A percentile compares a stretch with the other conserved stretches of the same genome.
Evolutionary conservation across 1,140 invertebrate species (phyloP).

Genomic region (Zophobas morio): DNA sequence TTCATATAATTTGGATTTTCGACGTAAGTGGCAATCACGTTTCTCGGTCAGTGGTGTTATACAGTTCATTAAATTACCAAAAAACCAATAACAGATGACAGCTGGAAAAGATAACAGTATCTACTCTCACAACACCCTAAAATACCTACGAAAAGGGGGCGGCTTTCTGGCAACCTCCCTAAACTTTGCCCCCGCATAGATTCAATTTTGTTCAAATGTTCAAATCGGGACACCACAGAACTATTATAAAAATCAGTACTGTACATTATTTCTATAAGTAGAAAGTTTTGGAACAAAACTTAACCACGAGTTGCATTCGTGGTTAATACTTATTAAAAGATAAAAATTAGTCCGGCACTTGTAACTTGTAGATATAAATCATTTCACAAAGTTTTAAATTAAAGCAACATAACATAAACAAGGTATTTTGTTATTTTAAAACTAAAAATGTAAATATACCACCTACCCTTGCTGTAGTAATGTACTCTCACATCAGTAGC

Average conservation of each 20-base stretch:
- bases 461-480: conserved; percentile 17
- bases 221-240: neutral
- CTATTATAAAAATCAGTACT: too few relatives aligned
- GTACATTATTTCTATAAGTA: too few relatives aligned
- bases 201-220: neutral
- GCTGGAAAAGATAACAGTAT: conserved; percentile 1
- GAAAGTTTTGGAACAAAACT: too few relatives aligned
- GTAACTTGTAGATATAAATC: neutral
- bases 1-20: conserved; percentile 2
- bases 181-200: neutral
- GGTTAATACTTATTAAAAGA: neutral
- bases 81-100: conserved; percentile 9
- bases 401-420: neutral
- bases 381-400: neutral
- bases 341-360: neutral
- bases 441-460: neutral
- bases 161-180: neutral
- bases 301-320: too few relatives aligned
- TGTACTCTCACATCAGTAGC: conserved; percentile 1
- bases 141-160: neutral
- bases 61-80: conserved; percentile 17
- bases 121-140: neutral
- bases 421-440: too few relatives aligned
- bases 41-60: neutral
- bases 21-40: neutral